Base-by-base conservation (phyloP, 2,888 invertebrate species). In the Boloria euphrosyne region DNA sequence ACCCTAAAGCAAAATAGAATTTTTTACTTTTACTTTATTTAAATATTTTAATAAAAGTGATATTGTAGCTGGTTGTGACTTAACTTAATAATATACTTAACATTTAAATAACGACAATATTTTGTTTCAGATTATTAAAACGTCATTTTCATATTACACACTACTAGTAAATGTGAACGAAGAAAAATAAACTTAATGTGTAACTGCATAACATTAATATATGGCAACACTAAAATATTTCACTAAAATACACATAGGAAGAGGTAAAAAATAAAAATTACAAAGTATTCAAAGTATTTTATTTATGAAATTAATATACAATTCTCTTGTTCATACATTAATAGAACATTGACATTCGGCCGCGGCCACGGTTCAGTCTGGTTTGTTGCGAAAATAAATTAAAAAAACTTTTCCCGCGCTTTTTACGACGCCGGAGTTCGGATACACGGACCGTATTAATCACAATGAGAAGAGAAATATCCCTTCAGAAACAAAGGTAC, bases 241-340 rank as follows among this genome's bases (percentile, higher is more conserved):
- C 7, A 51, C 22, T 16, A 18, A 16, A 18, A 14, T 49, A 16
- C 49, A 50, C 31, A 18, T 22, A 22, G 22, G 22, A 22, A 22
- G 49, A 43, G 60, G 63, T 58, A 63, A 52, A 7, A 49, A 53
- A 66, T 16, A 7, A 66, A 58, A 58, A 68, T 73, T 77, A 75
- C 73, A 80, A 79, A 69, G 76, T 80, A 81, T 84, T 84, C 73
- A 81, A 84, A 89, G 85, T 85, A 84, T 89, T 91, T 91, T 91
- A 92, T 91, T 92, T 86, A 90, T 84, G 89, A 91, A 90, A 90
- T 90, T 85, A 90, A 86, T 90, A 91, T 90, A 91, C 90, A 91
- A 89, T 89, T 85, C 75, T 85, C 81, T 86, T 83, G 84, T 84
- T 88, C 89, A 87, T 89, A 89, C 85, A 87, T 81, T 77, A 80